Percentiles rank a stretch among this genome's conserved stretches.
phyloP scores from a whole-genome alignment of 2,113 vertebrate species.

The Salvator merianae region DNA sequence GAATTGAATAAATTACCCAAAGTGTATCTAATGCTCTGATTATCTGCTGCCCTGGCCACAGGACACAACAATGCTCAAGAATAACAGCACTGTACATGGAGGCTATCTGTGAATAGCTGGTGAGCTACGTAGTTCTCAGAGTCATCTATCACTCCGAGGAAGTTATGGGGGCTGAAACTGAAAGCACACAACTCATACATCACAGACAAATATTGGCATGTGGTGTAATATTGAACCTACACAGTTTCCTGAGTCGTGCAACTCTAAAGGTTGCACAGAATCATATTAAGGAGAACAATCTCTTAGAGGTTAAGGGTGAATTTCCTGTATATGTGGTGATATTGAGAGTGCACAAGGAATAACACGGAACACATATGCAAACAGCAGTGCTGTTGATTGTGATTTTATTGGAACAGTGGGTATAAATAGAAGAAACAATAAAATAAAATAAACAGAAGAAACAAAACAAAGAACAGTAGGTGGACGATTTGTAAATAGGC shows the following conservation, averaged over 20 bases:
- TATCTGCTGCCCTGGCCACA: no score
- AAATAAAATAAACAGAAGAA: background rate
- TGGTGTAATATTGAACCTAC: background rate
- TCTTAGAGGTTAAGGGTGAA: no score
- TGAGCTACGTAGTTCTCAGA: background rate
- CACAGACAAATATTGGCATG: background rate
- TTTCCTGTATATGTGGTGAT: background rate
- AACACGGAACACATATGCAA: background rate
- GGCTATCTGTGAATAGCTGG: background rate
- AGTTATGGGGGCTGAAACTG: background rate
- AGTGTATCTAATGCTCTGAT: no score
- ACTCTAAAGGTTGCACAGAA: background rate
- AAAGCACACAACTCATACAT: background rate
- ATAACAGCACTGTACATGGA: background rate
- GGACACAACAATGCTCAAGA: no score
- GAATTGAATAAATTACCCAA: no score
- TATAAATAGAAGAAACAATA: background rate
- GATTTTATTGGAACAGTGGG: background rate
- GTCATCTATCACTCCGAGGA: background rate
- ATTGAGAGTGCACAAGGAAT: background rate
- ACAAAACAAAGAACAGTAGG: background rate
- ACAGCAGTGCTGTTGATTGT: background rate
- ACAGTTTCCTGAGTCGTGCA: background rate
- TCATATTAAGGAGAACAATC: background rate
- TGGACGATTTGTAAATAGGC: rapidly evolving